phyloP scores from a whole-genome alignment of 2,888 invertebrate species.

The Drosophila histrio region DNA sequence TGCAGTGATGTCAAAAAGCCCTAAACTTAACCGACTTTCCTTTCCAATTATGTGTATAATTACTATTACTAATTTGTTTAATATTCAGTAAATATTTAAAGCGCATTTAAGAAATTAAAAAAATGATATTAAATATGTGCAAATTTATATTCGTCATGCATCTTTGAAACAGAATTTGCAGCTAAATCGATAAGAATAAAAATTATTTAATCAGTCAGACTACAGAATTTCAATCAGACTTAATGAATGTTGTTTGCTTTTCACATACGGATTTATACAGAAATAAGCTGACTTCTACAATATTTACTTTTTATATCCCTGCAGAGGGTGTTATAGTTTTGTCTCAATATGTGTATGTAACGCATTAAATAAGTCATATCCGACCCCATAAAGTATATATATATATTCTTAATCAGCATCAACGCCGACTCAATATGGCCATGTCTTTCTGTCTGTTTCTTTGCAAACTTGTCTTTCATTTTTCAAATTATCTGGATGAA shows the following conservation, averaged over 20 bases:
- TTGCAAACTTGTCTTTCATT: too few relatives aligned
- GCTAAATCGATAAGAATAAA: not conserved
- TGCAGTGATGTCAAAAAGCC: not conserved
- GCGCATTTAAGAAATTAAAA: not conserved
- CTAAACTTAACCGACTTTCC: too few relatives aligned
- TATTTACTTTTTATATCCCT: too few relatives aligned
- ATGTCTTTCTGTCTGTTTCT: too few relatives aligned
- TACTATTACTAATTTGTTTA: not conserved
- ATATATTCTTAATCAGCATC: too few relatives aligned
- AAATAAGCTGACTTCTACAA: not conserved
- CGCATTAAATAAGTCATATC: too few relatives aligned
- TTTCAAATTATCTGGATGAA: too few relatives aligned
- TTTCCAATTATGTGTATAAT: not conserved
- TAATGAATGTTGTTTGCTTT: not conserved
- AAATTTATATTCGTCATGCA: not conserved
- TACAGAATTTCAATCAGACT: not conserved
- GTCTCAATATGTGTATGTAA: too few relatives aligned
- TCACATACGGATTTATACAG: not conserved
- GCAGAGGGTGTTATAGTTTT: too few relatives aligned
- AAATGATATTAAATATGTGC: not conserved
- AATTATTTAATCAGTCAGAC: not conserved
- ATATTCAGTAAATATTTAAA: not conserved
- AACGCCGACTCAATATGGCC: too few relatives aligned
- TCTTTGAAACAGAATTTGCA: not conserved
- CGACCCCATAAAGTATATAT: too few relatives aligned